Evolutionary conservation across 2,888 invertebrate genomes (phyloP), one percentile per base, ranked within the genome.

Genomic region (Cheilosia impressa): DNA sequence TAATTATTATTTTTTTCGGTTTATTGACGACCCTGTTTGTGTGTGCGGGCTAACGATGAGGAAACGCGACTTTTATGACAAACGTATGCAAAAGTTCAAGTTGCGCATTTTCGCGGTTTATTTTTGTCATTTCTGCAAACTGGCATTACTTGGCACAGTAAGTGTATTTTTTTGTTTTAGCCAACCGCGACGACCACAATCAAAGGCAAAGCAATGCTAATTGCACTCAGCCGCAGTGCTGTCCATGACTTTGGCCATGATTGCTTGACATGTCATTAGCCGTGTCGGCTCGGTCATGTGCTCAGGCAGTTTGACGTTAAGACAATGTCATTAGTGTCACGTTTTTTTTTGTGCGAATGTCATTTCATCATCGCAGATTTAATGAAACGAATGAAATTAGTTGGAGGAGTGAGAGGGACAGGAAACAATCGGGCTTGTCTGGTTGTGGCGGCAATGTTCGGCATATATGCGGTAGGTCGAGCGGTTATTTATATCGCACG

Each of bases 231-330:
- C 55, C 17, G 7, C 19, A 38, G 52, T 45, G 22, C 50, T 63
- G 34, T 31, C 82, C 77, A 66, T 82, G 82, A 82, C 82, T 77
- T 72, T 82, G 82, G 66, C 77, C 72, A 77, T 82, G 82, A 58
- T 71, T 69, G 45, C 47, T 62, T 69, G 81, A 76, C 71, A 71
- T 77, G 65, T 82, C 81, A 81, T 62, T 77, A 69, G 55, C 45
- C 7, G 55, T 31, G 45, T 31, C 9, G 31, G 31, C 2, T 9
- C 31, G 31, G 31, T 31, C 15, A 45, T 57, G 55, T 31, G 43
- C 15, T 10, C 45, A 60, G 60, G 43, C 47, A 47, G 57, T 38
- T 45, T 69, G 57, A 69, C 47, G 34, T 58, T 57, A 43, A 69
- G 47, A 69, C 69, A 58, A 57, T 69, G 81, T 69, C 77, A 82